phyloP scores from a whole-genome alignment of 2,113 vertebrate species.

The Rutilus rutilus region DNA sequence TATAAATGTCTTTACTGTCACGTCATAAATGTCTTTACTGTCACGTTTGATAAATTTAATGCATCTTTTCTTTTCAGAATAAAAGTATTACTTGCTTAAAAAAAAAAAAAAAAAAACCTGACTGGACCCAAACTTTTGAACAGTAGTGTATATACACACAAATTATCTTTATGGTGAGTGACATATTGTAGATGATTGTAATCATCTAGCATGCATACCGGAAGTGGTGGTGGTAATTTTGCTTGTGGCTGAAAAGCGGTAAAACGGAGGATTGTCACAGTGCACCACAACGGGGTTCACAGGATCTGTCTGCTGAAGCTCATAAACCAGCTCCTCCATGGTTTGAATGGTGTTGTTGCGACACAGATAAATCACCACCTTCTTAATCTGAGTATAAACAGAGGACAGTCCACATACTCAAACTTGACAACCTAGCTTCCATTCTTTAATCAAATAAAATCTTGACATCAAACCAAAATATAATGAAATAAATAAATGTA shows the following conservation, averaged over 20 bases:
- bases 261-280: conserved; percentile 96
- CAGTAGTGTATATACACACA: neutral
- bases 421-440: neutral
- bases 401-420: neutral
- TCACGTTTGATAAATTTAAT: neutral
- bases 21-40: neutral
- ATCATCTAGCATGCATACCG: conserved; percentile 71
- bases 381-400: conserved; percentile 87
- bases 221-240: conserved; percentile 89
- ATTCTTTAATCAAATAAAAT: conserved; percentile 15
- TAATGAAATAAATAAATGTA: neutral
- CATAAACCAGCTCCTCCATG: conserved; percentile 97
- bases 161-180: neutral
- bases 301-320: conserved; percentile 96
- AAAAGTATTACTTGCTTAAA: neutral
- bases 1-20: neutral
- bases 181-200: neutral
- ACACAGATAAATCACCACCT: conserved; percentile 94
- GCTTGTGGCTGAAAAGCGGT: conserved; percentile 92
- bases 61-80: neutral
- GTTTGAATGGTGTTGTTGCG: conserved; percentile 97
- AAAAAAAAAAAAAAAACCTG: no score
- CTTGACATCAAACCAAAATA: neutral
- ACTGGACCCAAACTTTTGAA: neutral
- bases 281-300: conserved; percentile 96